These are phyloP conservation scores for Dexiosoma caninum DNA, from an alignment of 2,888 invertebrate species.

Conservation along the genomic window DNA sequence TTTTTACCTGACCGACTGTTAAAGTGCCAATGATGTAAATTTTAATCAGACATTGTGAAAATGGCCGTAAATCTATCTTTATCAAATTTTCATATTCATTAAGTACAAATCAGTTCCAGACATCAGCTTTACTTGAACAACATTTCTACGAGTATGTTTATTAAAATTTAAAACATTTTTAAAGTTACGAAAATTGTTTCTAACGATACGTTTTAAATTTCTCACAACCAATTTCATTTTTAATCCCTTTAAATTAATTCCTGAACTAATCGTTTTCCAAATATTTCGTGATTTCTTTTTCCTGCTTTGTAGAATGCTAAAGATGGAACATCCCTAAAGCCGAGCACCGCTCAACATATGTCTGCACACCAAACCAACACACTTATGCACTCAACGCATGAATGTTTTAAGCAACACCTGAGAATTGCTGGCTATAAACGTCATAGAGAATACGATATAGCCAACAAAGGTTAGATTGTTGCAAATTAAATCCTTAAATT, in stretches of 20 bases:
- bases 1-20: no score
- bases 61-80: no score
- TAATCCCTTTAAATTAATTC: conserved; percentile 38
- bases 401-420: conserved; percentile 42
- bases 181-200: not conserved
- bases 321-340: not conserved
- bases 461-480: conserved; percentile 33
- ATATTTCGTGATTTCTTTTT: not conserved
- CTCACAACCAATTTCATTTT: not conserved
- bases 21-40: no score
- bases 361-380: not conserved
- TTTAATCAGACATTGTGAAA: no score
- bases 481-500: conserved; percentile 55
- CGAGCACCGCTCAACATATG: not conserved
- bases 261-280: conserved; percentile 25
- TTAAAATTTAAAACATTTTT: not conserved
- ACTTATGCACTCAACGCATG: no score
- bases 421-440: conserved; percentile 11
- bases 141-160: not conserved
- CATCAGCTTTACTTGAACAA: conserved; percentile 12
- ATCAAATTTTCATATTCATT: not conserved
- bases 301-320: not conserved
- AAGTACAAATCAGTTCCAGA: conserved; percentile 32
- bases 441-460: not conserved
- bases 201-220: not conserved